These are phyloP conservation scores for Tetramorium parvispinum DNA, from an alignment of 1,140 invertebrate species.

Conservation along the genomic window DNA sequence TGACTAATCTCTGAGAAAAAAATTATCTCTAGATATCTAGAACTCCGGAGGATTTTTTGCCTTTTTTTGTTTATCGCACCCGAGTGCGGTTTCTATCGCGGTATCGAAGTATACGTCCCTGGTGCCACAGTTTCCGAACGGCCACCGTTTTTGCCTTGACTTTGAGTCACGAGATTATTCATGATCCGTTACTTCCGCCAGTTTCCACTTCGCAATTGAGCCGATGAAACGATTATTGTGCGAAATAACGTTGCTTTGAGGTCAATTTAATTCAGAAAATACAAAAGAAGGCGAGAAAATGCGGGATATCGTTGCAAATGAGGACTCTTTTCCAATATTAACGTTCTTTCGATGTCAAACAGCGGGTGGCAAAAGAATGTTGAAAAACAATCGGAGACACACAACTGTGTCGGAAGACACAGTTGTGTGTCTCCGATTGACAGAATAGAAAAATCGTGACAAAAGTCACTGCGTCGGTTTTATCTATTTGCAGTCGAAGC, in stretches of 20 bases:
- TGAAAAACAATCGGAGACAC: neutral
- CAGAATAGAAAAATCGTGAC: neutral
- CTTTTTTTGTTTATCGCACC: neutral
- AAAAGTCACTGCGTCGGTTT: neutral
- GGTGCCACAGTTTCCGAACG: neutral
- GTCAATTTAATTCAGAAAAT: slow-evolving; percentile 10
- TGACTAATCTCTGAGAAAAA: neutral
- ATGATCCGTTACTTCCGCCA: neutral
- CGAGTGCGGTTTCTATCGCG: neutral
- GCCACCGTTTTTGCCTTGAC: slow-evolving; percentile 1
- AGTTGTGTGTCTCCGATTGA: too few relatives aligned
- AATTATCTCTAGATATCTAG: neutral
- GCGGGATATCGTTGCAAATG: neutral
- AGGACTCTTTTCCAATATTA: neutral
- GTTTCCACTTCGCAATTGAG: neutral
- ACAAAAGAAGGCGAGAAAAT: neutral
- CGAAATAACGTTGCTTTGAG: neutral
- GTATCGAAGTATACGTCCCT: neutral
- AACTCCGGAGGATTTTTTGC: neutral
- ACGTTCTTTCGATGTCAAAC: neutral
- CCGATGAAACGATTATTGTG: neutral
- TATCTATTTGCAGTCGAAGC: neutral
- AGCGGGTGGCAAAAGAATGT: neutral
- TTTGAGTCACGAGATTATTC: neutral
- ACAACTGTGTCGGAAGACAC: too few relatives aligned